Conservation (phyloP, 2,113 vertebrate species). For the Bufo gargarizans region DNA sequence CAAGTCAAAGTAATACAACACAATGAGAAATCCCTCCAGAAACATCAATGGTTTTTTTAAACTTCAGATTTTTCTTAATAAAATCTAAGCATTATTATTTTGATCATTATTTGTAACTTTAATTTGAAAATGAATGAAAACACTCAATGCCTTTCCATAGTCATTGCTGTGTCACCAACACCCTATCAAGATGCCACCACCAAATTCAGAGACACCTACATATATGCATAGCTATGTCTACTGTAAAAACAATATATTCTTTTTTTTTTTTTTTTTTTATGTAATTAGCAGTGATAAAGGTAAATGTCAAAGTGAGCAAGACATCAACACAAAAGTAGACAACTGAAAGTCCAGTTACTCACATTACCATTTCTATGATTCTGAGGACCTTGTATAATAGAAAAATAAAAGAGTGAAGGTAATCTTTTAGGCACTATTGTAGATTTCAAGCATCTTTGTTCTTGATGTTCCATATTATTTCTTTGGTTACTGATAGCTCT, state of each 20-base stretch:
- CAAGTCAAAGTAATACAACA: no score
- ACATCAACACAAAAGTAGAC: background rate
- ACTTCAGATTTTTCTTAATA: no score
- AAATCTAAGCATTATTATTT: background rate
- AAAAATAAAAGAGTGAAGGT: background rate
- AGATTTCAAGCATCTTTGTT: conserved; percentile 47
- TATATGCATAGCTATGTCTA: background rate
- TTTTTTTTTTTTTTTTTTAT: no score
- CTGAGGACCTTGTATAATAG: background rate
- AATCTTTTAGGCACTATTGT: conserved; percentile 5
- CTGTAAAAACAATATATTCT: no score
- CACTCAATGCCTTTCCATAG: background rate
- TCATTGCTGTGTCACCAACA: background rate
- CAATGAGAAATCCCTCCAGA: no score
- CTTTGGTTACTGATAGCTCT: conserved; percentile 64
- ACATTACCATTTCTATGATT: background rate
- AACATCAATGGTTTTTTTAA: no score
- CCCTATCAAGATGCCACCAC: background rate
- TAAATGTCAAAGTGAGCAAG: background rate
- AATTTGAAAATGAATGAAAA: no score
- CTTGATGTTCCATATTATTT: conserved; percentile 44
- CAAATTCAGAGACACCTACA: background rate
- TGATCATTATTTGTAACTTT: background rate
- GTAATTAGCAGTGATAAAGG: background rate
- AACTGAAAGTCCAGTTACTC: background rate